These are phyloP conservation scores for Arge pagana DNA, from an alignment of 2,888 invertebrate genomes.

Conservation along the genomic window DNA sequence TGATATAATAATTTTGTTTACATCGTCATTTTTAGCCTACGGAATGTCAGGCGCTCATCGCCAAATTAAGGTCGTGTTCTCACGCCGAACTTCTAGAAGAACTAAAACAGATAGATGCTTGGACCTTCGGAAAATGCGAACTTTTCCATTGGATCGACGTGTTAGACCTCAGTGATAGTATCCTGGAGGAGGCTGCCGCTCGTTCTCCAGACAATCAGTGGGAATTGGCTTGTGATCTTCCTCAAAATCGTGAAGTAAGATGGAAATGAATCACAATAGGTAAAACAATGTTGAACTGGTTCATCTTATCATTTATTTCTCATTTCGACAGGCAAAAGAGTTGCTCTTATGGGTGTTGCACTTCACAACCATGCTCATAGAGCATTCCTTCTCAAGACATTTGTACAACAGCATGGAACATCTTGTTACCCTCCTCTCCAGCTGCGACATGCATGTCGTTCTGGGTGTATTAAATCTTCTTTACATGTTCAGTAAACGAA, in stretches of 20 bases:
- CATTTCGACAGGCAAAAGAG: conserved; percentile 66
- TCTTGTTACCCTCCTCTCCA: conserved; percentile 74
- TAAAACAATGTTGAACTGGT: neutral
- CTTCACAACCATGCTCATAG: conserved; percentile 82
- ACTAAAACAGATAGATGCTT: conserved; percentile 74
- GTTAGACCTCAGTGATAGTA: conserved; percentile 74
- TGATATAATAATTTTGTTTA: conserved; percentile 10
- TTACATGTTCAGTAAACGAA: conserved; percentile 87
- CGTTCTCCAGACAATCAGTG: conserved; percentile 67
- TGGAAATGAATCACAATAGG: neutral
- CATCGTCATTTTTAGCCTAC: conserved; percentile 59
- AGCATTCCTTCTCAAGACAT: conserved; percentile 85
- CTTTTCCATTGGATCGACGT: conserved; percentile 86
- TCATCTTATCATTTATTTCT: conserved; percentile 22
- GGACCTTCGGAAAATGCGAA: conserved; percentile 88
- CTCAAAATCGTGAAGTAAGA: conserved; percentile 65
- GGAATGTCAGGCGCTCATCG: conserved; percentile 78
- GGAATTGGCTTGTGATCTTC: conserved; percentile 75
- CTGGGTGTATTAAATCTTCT: conserved; percentile 81
- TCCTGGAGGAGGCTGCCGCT: conserved; percentile 75
- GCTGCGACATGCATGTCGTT: conserved; percentile 83
- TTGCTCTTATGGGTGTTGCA: conserved; percentile 75
- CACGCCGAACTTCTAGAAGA: conserved; percentile 70
- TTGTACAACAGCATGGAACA: conserved; percentile 89
- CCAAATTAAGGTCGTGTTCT: conserved; percentile 70